A percentile compares a stretch with the other conserved stretches of the same genome.
These are phyloP conservation scores for Proisotoma minuta DNA, from an alignment of 2,888 invertebrate species.

Conservation along the genomic window DNA sequence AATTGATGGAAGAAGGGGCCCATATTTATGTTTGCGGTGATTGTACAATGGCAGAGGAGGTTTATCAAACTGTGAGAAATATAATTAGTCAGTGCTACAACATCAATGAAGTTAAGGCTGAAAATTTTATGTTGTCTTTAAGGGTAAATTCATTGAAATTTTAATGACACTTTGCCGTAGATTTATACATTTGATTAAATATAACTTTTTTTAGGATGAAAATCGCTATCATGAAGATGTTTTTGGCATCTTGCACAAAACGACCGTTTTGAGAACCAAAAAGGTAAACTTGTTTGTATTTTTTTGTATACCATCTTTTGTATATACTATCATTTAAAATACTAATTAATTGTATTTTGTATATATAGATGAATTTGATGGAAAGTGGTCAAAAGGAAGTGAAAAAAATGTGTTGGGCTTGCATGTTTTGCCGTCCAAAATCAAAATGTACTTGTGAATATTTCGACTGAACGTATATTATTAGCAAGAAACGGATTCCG, in stretches of 20 bases:
- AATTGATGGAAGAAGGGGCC: conserved; percentile 70
- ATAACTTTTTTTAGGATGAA: conserved; percentile 64
- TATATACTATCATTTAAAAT: too few species aligned
- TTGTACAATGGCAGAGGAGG: conserved; percentile 93
- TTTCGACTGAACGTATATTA: too few species aligned
- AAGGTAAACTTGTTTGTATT: too few species aligned
- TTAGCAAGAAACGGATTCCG: too few species aligned
- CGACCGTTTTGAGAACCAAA: background rate
- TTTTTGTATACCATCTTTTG: too few species aligned
- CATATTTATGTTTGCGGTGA: conserved; percentile 95
- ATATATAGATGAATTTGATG: too few species aligned
- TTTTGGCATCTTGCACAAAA: conserved; percentile 59
- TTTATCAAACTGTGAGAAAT: conserved; percentile 79
- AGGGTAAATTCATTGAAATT: conserved; percentile 60
- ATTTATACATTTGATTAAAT: background rate
- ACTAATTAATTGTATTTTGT: too few species aligned
- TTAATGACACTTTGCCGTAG: background rate
- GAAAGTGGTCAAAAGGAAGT: too few species aligned
- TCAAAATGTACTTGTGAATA: too few species aligned
- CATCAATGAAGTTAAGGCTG: conserved; percentile 59
- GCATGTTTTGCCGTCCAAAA: too few species aligned
- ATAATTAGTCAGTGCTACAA: conserved; percentile 59
- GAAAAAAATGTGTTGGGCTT: too few species aligned
- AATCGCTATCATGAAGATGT: conserved; percentile 93
- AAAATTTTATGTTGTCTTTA: conserved; percentile 74